Evolutionary conservation across 2,888 invertebrate genomes (phyloP), one percentile per base, ranked within the genome.

Genomic region (Ariolimax columbianus): DNA sequence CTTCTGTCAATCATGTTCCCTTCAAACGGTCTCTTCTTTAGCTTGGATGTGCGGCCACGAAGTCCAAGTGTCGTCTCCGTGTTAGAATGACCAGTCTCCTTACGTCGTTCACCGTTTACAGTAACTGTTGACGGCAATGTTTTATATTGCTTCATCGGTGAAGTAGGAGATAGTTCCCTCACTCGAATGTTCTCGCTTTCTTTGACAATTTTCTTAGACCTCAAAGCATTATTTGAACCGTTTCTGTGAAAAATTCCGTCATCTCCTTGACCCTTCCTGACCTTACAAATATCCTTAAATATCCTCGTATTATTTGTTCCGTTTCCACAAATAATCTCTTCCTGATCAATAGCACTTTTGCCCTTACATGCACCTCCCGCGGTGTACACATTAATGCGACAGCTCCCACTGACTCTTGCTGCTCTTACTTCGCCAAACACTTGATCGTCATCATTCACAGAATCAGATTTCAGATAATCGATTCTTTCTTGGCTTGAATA

Each of bases 181-280:
- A 81, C 51, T 11, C 55, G 80, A n/a, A 80, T n/a, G n/a, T 81
- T 81, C 26, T 51, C 30, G 33, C 23, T 23, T 30, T 81, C 70
- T 40, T 81, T 81, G 38, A 36, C 81, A 55, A 30, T 72, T 81
- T 81, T 81, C 36, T 72, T 0, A 19, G 70, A 80, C 14, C 23
- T 80, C 23, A 38, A 17, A 7, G n/a, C 51, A 26, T 59, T 78
- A 1, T 43, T 63, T 40, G n/a, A 4, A 6, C 38, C 14, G 6
- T 0, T n/a, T n/a, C n/a, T n/a, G n/a, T n/a, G n/a, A n/a, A n/a
- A n/a, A n/a, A n/a, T n/a, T n/a, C n/a, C n/a, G n/a, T n/a, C n/a
- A 40, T 3, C 0, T 9, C 6, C 26, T 6, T 38, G 40, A 38
- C 11, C 14, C 33, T 14, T 23, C 68, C 11, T 30, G 30, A 68